phyloP scores from a whole-genome alignment of 2,113 vertebrate genomes.

The Phyllostomus discolor region DNA sequence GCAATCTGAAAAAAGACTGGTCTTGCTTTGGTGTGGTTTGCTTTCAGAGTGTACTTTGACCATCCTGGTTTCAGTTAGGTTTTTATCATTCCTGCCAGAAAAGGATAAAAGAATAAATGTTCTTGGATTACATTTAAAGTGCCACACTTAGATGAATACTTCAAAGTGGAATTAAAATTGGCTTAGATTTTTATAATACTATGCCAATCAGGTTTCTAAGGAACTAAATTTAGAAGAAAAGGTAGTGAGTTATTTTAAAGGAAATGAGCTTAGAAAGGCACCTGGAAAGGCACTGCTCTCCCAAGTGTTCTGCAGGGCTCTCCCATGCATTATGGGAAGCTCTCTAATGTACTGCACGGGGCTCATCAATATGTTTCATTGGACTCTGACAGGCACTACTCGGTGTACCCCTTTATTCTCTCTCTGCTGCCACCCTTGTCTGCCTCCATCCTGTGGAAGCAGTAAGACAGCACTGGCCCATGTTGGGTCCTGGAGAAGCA shows the following conservation, averaged over 20 bases:
- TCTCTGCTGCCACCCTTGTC: too few relatives aligned
- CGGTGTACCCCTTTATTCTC: too few relatives aligned
- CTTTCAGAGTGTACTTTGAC: not conserved
- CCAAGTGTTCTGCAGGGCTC: too few relatives aligned
- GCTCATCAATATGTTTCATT: too few relatives aligned
- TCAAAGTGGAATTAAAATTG: not conserved
- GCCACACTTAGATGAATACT: not conserved
- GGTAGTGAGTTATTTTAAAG: not conserved
- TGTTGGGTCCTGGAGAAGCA: too few relatives aligned
- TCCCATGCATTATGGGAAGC: too few relatives aligned
- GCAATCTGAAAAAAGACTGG: not conserved
- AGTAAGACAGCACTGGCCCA: too few relatives aligned
- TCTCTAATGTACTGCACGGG: too few relatives aligned
- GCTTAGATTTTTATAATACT: not conserved
- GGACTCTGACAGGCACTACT: too few relatives aligned
- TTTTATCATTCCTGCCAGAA: not conserved
- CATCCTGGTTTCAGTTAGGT: not conserved
- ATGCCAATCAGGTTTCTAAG: not conserved
- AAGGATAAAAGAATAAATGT: not conserved
- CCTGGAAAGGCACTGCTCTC: too few relatives aligned
- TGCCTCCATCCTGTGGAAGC: too few relatives aligned
- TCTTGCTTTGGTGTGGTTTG: not conserved
- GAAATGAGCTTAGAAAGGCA: not conserved
- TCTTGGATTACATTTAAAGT: not conserved
- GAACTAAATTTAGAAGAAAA: not conserved